Percentiles rank a stretch among this genome's conserved stretches.
These are phyloP conservation scores for Myanophis thanlyinensis DNA, from an alignment of 2,113 vertebrate genomes.

Conservation along the genomic window DNA sequence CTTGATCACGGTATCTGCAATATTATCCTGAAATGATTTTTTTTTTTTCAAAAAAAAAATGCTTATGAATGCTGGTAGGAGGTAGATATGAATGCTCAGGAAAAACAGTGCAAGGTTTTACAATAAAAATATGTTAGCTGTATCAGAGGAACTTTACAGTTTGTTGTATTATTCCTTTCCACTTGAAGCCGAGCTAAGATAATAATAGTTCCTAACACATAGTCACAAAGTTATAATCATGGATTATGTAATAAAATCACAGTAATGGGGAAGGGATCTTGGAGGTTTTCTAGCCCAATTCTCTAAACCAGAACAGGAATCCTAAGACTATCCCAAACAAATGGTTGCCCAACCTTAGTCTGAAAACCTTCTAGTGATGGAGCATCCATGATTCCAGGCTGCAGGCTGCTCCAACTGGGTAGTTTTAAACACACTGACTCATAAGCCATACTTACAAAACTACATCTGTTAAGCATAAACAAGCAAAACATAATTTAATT, in stretches of 20 bases:
- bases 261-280: not conserved
- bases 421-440: not conserved
- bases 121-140: not conserved
- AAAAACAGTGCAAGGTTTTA: not conserved
- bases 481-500: not conserved
- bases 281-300: not conserved
- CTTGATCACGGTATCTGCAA: constrained; percentile 81
- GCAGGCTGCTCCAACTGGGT: not conserved
- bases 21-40: constrained; percentile 79
- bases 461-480: not conserved
- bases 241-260: not conserved
- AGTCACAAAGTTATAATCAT: not conserved
- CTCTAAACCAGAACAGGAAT: not conserved
- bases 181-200: not conserved
- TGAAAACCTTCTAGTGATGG: not conserved
- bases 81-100: not conserved
- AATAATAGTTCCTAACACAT: not conserved
- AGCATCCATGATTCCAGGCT: not conserved
- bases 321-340: not conserved
- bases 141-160: not conserved
- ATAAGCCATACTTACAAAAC: not conserved
- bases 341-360: not conserved
- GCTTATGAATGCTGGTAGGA: not conserved
- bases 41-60: not conserved
- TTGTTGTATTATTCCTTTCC: not conserved